Percentiles rank a stretch among this genome's conserved stretches.
Evolutionary conservation across 2,113 vertebrate genomes (phyloP).

Genomic region (Chiloscyllium plagiosum): DNA sequence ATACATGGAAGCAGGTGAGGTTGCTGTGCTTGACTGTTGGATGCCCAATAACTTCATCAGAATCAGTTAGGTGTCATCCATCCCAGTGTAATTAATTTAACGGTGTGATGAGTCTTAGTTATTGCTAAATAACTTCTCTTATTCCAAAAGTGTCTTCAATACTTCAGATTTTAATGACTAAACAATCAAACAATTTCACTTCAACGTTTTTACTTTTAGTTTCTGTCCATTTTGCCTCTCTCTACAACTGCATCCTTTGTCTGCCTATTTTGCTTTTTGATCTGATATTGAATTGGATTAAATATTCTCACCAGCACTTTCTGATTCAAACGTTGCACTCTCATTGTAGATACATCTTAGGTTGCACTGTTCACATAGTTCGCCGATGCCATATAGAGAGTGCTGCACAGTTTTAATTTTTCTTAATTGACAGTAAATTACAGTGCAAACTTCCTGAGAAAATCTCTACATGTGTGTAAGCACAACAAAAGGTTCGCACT

Average conservation of each 20-base stretch:
- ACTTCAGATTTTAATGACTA: too few species aligned
- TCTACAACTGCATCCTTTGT: neutral
- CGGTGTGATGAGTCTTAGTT: too few species aligned
- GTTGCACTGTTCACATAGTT: neutral
- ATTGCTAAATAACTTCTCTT: too few species aligned
- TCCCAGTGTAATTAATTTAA: neutral
- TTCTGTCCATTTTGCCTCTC: neutral
- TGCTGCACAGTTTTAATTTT: neutral
- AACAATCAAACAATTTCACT: too few species aligned
- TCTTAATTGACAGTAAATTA: too few species aligned
- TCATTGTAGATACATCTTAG: neutral
- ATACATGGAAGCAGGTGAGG: neutral
- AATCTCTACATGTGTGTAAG: too few species aligned
- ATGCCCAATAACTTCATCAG: neutral
- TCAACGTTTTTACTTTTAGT: neutral
- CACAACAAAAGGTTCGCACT: too few species aligned
- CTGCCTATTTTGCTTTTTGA: neutral
- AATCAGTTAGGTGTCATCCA: neutral
- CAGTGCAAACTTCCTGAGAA: too few species aligned
- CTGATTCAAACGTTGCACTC: neutral
- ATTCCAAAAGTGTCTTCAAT: neutral
- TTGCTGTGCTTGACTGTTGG: neutral
- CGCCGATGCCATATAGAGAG: neutral
- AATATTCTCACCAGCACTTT: neutral
- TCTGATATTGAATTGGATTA: neutral